Percentiles rank a stretch among this genome's conserved stretches.
phyloP scores from a whole-genome alignment of 1,140 invertebrate species.

The Drosophila tristis region DNA sequence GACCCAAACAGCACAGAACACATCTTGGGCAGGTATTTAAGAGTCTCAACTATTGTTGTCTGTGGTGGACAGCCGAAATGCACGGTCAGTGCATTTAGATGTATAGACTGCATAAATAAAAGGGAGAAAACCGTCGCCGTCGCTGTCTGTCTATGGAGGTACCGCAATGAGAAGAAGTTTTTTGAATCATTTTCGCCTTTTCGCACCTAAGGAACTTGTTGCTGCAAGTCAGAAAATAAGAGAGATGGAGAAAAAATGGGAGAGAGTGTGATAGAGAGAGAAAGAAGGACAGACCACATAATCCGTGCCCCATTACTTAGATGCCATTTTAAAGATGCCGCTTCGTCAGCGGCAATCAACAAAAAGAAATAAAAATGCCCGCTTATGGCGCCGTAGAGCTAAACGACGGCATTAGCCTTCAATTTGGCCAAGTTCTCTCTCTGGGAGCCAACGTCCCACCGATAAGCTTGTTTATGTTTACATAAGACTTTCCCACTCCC shows the following conservation, averaged over 20 bases:
- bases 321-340: slow-evolving; percentile 38
- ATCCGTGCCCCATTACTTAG: neutral
- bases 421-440: slow-evolving; percentile 47
- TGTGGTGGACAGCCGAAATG: neutral
- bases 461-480: slow-evolving; percentile 79
- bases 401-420: slow-evolving; percentile 68
- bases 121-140: neutral
- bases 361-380: slow-evolving; percentile 43
- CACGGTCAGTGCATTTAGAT: slow-evolving; percentile 20
- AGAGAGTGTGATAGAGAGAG: slow-evolving; percentile 28
- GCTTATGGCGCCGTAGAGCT: slow-evolving; percentile 43
- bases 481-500: slow-evolving; percentile 41
- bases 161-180: slow-evolving; percentile 20
- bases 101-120: slow-evolving; percentile 30
- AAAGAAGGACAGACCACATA: neutral
- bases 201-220: slow-evolving; percentile 34
- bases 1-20: too few relatives aligned
- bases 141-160: slow-evolving; percentile 18
- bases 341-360: slow-evolving; percentile 59
- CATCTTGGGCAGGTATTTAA: too few relatives aligned
- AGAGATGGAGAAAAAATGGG: slow-evolving; percentile 19
- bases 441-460: slow-evolving; percentile 16
- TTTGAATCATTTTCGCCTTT: slow-evolving; percentile 22
- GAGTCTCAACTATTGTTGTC: too few relatives aligned
- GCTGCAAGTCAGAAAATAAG: slow-evolving; percentile 19